Conservation (phyloP, 2,113 vertebrate genomes). For the Hippocampus zosterae region DNA sequence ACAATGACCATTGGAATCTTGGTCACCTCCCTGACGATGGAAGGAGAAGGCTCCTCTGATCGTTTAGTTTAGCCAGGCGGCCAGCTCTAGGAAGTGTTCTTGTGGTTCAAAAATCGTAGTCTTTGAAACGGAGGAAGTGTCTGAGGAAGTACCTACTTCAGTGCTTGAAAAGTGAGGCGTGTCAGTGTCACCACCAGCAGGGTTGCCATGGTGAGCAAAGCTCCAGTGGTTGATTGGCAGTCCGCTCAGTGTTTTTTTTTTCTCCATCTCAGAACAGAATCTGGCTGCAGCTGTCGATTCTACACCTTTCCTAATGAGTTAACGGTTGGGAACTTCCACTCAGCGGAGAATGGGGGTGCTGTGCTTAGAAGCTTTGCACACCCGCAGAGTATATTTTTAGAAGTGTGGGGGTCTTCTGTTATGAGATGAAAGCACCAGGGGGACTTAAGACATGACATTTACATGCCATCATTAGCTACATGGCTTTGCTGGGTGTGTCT, state of each 20-base stretch:
- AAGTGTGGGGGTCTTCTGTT: conserved; percentile 43
- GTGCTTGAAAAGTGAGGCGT: conserved; percentile 11
- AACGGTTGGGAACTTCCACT: conserved; percentile 37
- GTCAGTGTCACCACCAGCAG: conserved; percentile 11
- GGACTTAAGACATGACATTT: conserved; percentile 67
- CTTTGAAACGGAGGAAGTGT: neutral
- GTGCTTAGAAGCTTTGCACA: conserved; percentile 29
- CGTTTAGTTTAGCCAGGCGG: neutral
- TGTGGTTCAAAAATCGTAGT: conserved; percentile 4
- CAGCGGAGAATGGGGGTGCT: conserved; percentile 19
- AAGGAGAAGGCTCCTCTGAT: neutral
- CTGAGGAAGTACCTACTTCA: conserved; percentile 18
- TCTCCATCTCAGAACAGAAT: conserved; percentile 31
- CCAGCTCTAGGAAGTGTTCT: neutral
- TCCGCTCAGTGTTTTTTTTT: conserved; percentile 27
- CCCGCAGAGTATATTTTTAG: conserved; percentile 11
- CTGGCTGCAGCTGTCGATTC: conserved; percentile 25
- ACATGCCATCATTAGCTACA: conserved; percentile 62
- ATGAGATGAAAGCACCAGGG: conserved; percentile 49
- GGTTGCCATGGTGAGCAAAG: conserved; percentile 41
- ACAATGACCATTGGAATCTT: neutral
- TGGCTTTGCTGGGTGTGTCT: conserved; percentile 36
- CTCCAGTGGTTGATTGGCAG: conserved; percentile 22
- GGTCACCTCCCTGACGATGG: neutral
- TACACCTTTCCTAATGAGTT: conserved; percentile 48